phyloP scores from a whole-genome alignment of 2,113 vertebrate genomes.

The Terrapene triunguis region DNA sequence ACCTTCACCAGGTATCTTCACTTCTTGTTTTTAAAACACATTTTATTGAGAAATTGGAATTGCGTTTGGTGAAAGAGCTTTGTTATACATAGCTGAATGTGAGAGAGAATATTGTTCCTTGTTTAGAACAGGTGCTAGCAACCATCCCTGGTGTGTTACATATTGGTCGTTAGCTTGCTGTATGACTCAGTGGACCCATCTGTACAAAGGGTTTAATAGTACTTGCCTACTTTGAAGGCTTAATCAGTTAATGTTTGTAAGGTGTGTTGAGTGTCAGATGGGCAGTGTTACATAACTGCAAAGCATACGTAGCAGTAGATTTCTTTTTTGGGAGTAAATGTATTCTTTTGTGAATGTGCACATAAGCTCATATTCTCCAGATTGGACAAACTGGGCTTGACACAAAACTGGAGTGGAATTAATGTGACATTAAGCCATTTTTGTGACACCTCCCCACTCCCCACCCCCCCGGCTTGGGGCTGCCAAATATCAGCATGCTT shows the following conservation, averaged over 20 bases:
- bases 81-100: neutral
- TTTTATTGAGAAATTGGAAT: neutral
- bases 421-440: neutral
- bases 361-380: neutral
- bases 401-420: neutral
- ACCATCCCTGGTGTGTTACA: neutral
- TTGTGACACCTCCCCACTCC: neutral
- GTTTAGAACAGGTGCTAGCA: neutral
- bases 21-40: neutral
- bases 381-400: neutral
- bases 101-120: neutral
- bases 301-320: neutral
- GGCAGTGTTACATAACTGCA: neutral
- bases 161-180: slow-evolving; percentile 3
- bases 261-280: neutral
- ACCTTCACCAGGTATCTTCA: slow-evolving; percentile 90
- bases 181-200: neutral
- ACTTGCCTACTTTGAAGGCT: neutral
- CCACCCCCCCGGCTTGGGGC: neutral
- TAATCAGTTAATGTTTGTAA: neutral
- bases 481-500: neutral
- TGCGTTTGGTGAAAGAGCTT: neutral
- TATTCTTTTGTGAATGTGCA: neutral
- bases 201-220: slow-evolving; percentile 26
- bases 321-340: neutral